These are phyloP conservation scores for Mechanitis mazaeus DNA, from an alignment of 2,888 invertebrate species.

Conservation along the genomic window DNA sequence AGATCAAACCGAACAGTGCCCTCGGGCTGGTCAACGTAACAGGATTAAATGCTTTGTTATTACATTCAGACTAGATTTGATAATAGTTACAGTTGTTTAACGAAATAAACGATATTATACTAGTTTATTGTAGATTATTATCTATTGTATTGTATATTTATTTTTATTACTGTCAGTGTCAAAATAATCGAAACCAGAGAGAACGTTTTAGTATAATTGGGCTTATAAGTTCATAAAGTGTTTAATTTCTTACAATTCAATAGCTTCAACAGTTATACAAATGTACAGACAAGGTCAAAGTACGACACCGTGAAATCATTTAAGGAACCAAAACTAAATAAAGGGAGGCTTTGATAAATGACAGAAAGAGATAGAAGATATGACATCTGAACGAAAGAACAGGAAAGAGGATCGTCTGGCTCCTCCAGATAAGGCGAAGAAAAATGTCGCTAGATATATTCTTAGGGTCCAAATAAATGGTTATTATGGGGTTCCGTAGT, in stretches of 20 bases:
- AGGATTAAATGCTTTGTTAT: constrained; percentile 3
- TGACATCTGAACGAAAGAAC: constrained; percentile 32
- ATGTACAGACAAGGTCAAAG: constrained; percentile 65
- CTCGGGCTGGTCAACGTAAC: not conserved
- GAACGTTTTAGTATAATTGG: not conserved
- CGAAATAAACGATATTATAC: not conserved
- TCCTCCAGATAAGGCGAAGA: constrained; percentile 68
- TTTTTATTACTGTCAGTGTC: not conserved
- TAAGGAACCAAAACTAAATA: constrained; percentile 69
- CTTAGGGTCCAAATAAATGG: constrained; percentile 65
- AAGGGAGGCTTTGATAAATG: constrained; percentile 60
- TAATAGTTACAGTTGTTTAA: not conserved
- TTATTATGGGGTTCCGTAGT: constrained; percentile 68
- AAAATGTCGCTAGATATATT: constrained; percentile 73
- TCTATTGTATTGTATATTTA: not conserved
- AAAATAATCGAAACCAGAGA: not conserved
- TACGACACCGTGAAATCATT: constrained; percentile 63
- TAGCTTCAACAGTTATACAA: constrained; percentile 30
- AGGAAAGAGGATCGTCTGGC: constrained; percentile 53
- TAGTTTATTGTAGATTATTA: too few relatives aligned
- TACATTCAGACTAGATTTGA: not conserved
- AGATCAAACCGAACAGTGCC: not conserved
- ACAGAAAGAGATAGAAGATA: constrained; percentile 38
- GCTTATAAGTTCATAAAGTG: not conserved
- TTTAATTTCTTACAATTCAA: constrained; percentile 21